Base-by-base conservation (phyloP, 2,113 vertebrate species). In the Tamias sibiricus region DNA sequence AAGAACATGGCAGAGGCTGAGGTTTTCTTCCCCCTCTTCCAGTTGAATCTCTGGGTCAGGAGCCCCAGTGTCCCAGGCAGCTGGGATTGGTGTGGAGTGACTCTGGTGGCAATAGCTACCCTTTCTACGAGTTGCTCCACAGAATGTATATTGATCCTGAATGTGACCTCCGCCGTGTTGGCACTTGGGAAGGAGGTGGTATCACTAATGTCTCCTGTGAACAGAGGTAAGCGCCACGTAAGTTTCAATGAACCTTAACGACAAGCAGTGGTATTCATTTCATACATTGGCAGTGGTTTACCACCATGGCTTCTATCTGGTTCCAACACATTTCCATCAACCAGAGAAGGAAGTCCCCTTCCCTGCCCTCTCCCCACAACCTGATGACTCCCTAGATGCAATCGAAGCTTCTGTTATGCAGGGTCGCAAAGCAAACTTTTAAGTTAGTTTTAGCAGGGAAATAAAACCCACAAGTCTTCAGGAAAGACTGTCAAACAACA, bases 301-400 rank as follows among this genome's bases (percentile, higher is more conserved):
- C 16, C 35, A n/a, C 4, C 11, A 49, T 9, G 1, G 44, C 13
- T 37, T 28, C 37, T 16, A 6, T 59, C 10, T 13, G 35, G 20
- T 8, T 47, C 12, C 30, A 80, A 59, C 40, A 30, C 13, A 19
- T 74, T 13, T 37, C 26, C 16, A 22, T 44, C 6, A 30, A 4
- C 0, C 5, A 1, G 1, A 2, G 7, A 79, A 2, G 12, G 20
- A 44, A 32, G 40, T 0, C 1, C 20, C 11, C 20, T 49, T 17
- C 32, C 22, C 6, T 10, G 42, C 26, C 11, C 6, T 32, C 44
- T 49, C 64, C 44, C 10, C 3, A 17, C 20, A 17, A 22, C 4
- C 32, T 9, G 32, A 28, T 3, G n/a, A 1, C 2, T 59, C 26
- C 26, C 26, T 28, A 49, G 10, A 2, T 47, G 32, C 9, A 16